A percentile compares a stretch with the other conserved stretches of the same genome.
phyloP scores from a whole-genome alignment of 2,888 invertebrate genomes.

The Oscheius sp. region DNA sequence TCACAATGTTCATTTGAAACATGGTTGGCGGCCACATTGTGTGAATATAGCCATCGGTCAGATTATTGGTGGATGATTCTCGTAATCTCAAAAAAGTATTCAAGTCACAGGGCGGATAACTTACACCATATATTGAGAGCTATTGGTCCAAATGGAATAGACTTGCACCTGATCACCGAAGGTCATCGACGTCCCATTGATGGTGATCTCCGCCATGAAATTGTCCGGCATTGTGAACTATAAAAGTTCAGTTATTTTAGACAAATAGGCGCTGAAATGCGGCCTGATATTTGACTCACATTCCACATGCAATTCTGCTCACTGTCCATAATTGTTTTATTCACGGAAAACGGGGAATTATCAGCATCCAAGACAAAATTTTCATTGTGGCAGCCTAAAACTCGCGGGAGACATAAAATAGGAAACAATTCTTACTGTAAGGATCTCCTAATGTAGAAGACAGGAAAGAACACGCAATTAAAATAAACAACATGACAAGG shows the following conservation, averaged over 20 bases:
- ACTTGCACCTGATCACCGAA: not conserved
- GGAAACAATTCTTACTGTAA: not conserved
- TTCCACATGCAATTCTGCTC: not conserved
- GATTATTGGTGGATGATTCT: not conserved
- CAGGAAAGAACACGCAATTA: no score
- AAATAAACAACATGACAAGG: no score
- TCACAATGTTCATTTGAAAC: not conserved
- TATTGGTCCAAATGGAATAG: not conserved
- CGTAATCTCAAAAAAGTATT: not conserved
- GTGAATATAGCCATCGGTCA: not conserved
- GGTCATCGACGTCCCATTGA: not conserved
- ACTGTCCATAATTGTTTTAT: not conserved
- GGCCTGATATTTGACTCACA: no score
- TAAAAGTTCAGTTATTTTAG: no score
- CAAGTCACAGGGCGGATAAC: not conserved
- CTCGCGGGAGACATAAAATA: not conserved
- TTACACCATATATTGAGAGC: not conserved
- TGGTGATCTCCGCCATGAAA: not conserved
- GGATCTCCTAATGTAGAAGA: no score
- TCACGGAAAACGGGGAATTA: not conserved
- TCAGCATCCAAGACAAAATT: not conserved
- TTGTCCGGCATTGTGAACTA: not conserved
- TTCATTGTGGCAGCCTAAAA: not conserved
- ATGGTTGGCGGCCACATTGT: not conserved
- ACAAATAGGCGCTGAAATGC: no score